A percentile compares a stretch with the other conserved stretches of the same genome.
Evolutionary conservation across 2,113 vertebrate genomes (phyloP).

Genomic region (Ictalurus furcatus): DNA sequence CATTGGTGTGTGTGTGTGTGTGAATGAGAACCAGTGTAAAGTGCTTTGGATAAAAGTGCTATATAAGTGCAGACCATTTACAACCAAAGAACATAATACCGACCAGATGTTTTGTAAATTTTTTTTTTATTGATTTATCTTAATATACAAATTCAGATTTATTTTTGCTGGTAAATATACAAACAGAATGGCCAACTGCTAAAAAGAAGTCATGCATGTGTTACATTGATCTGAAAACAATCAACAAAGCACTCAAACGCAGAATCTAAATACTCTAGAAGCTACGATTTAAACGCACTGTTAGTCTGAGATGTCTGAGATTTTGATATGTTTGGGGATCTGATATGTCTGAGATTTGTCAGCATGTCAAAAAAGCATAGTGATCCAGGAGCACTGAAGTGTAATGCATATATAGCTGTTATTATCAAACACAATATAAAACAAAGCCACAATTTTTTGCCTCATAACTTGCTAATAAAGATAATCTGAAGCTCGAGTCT

Average conservation of each 20-base stretch:
- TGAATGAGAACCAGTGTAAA: no score
- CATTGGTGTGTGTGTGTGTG: no score
- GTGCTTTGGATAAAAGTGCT: no score
- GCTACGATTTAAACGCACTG: background rate
- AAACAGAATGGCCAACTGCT: constrained; percentile 21
- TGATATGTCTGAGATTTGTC: background rate
- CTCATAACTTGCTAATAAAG: background rate
- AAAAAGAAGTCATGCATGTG: constrained; percentile 7
- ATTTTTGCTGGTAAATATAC: constrained; percentile 40
- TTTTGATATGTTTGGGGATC: no score
- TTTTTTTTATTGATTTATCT: constrained; percentile 29
- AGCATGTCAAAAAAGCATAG: constrained; percentile 13
- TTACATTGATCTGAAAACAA: constrained; percentile 14
- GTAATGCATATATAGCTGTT: background rate
- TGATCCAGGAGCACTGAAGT: background rate
- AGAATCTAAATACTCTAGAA: background rate
- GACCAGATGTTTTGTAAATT: background rate
- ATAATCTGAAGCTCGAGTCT: background rate
- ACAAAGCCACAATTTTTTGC: background rate
- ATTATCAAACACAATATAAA: background rate
- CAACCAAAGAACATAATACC: background rate
- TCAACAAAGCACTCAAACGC: background rate
- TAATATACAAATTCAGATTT: constrained; percentile 47
- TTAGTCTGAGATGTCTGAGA: background rate
- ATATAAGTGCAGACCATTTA: no score